These are phyloP conservation scores for Agrilus cyanescens DNA, from an alignment of 2,888 invertebrate genomes.

Conservation along the genomic window DNA sequence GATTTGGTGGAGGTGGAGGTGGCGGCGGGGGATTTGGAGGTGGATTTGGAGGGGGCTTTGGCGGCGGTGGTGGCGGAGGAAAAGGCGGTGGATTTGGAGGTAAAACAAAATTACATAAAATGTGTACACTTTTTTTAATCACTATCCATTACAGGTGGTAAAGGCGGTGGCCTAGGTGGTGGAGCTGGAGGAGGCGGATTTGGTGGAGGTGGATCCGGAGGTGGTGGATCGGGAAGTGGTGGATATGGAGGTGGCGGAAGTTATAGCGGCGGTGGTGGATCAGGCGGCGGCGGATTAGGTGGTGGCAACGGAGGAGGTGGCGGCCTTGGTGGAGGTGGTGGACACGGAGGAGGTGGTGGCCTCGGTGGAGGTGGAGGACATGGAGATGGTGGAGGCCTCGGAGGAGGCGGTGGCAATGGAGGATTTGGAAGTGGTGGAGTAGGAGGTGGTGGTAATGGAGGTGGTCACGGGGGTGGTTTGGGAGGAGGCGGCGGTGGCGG, in stretches of 20 bases:
- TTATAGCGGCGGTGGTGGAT: slow-evolving; percentile 10
- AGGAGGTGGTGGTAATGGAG: slow-evolving; percentile 6
- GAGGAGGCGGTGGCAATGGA: slow-evolving; percentile 2
- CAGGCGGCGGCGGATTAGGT: slow-evolving; percentile 1
- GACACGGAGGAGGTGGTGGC: slow-evolving; percentile 4
- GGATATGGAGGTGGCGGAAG: slow-evolving; percentile 12
- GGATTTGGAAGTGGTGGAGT: slow-evolving; percentile 1
- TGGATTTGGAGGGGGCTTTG: slow-evolving; percentile 29
- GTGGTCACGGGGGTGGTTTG: slow-evolving; percentile 7
- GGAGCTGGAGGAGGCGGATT: slow-evolving; percentile 8
- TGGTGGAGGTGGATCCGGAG: slow-evolving; percentile 8
- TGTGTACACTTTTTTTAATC: no score
- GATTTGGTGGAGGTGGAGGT: slow-evolving; percentile 10
- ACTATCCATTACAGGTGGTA: neutral
- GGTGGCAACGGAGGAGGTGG: slow-evolving; percentile 11
- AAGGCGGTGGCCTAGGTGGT: slow-evolving; percentile 10
- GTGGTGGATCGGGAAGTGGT: slow-evolving; percentile 16
- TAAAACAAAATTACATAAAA: neutral
- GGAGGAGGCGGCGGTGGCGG: slow-evolving; percentile 9
- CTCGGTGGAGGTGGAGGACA: slow-evolving; percentile 1
- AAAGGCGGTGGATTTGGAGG: slow-evolving; percentile 13
- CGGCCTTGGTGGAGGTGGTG: slow-evolving; percentile 7
- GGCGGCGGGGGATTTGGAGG: slow-evolving; percentile 5
- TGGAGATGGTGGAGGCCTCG: slow-evolving; percentile 3
- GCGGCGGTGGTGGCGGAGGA: slow-evolving; percentile 10